These are phyloP conservation scores for Vandiemenella viatica DNA, from an alignment of 2,888 invertebrate species.

Conservation along the genomic window DNA sequence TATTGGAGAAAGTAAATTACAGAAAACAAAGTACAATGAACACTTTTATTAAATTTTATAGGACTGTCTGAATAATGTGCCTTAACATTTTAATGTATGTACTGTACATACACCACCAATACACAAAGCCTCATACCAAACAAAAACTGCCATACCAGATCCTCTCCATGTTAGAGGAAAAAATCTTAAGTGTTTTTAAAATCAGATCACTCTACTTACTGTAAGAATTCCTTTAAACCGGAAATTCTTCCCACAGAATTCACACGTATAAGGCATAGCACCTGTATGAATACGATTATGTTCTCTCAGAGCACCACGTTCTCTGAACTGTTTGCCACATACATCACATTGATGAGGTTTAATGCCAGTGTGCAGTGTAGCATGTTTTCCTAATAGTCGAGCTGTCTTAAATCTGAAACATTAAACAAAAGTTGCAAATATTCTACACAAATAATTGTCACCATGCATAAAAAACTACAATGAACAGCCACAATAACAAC, in stretches of 20 bases:
- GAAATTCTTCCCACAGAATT: slow-evolving; percentile 59
- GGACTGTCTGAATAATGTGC: too few relatives aligned
- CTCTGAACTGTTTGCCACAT: slow-evolving; percentile 44
- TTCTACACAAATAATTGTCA: too few relatives aligned
- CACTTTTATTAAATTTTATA: too few relatives aligned
- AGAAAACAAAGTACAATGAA: not conserved
- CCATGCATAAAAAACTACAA: too few relatives aligned
- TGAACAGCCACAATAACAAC: too few relatives aligned
- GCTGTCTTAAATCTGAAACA: slow-evolving; percentile 39
- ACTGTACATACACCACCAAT: too few relatives aligned
- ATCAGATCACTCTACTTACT: slow-evolving; percentile 27
- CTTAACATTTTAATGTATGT: too few relatives aligned
- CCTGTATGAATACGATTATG: slow-evolving; percentile 68
- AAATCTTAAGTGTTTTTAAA: too few relatives aligned
- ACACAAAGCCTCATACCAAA: too few relatives aligned
- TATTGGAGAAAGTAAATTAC: not conserved
- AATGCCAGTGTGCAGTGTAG: slow-evolving; percentile 39
- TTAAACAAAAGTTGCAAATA: too few relatives aligned
- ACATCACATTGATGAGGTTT: slow-evolving; percentile 45
- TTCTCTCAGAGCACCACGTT: slow-evolving; percentile 54
- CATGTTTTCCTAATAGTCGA: slow-evolving; percentile 39
- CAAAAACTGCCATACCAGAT: too few relatives aligned
- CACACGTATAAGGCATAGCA: slow-evolving; percentile 60
- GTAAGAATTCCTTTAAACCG: slow-evolving; percentile 60
- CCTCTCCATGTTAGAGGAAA: too few relatives aligned